Percentiles rank a stretch among this genome's conserved stretches.
phyloP scores from a whole-genome alignment of 2,888 invertebrate species.

The Dromius quadrimaculatus region DNA sequence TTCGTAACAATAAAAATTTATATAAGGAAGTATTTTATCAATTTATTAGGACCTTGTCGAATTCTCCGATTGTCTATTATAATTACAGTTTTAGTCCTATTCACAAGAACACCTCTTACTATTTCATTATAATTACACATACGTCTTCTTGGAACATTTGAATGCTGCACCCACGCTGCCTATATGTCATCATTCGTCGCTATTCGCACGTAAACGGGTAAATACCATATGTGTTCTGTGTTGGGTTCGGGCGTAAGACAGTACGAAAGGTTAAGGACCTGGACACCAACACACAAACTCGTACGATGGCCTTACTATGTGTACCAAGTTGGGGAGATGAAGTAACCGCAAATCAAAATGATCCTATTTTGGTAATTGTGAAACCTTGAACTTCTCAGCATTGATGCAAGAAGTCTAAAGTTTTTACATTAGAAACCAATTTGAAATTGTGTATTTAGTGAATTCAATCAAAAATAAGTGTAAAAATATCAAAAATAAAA shows the following conservation, averaged over 20 bases:
- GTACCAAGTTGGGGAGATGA: neutral
- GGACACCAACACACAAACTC: slow-evolving; percentile 32
- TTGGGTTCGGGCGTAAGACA: slow-evolving; percentile 33
- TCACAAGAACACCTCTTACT: neutral
- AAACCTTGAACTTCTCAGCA: slow-evolving; percentile 10
- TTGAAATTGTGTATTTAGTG: too few relatives aligned
- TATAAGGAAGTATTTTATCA: too few relatives aligned
- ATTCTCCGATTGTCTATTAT: neutral
- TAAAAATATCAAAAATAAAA: too few relatives aligned
- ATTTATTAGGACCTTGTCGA: too few relatives aligned
- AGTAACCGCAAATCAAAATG: neutral
- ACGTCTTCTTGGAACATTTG: neutral
- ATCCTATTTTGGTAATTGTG: slow-evolving; percentile 4
- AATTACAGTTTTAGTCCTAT: too few relatives aligned
- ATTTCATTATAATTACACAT: neutral
- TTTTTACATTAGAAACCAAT: too few relatives aligned
- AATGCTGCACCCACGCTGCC: neutral
- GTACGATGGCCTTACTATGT: neutral
- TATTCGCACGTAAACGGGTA: slow-evolving; percentile 31
- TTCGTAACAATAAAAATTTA: too few relatives aligned
- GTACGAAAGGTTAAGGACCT: slow-evolving; percentile 34
- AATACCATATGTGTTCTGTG: slow-evolving; percentile 32
- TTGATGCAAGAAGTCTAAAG: too few relatives aligned
- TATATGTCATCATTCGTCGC: neutral
- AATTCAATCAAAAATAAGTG: too few relatives aligned